Evolutionary conservation across 2,113 vertebrate species (phyloP), one percentile per base, ranked within the genome.

Genomic region (Nettapus auritus): DNA sequence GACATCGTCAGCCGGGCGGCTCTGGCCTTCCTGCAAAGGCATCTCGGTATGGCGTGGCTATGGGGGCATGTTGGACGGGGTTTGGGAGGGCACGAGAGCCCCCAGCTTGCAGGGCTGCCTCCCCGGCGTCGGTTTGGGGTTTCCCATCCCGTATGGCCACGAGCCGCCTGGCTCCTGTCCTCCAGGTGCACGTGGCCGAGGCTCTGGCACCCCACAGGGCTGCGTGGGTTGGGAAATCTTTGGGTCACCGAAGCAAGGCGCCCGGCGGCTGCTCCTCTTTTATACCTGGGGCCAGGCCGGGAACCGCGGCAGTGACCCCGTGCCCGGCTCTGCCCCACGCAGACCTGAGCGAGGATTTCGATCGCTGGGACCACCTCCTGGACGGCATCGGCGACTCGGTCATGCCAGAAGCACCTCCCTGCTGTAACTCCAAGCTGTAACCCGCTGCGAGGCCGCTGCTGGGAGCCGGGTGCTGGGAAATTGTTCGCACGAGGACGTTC

Each of bases 1-100:
- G 69, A 97, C 73, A 94, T 97, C 64, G 95, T 97, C 84, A 97
- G 89, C 76, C 75, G 2, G 57, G 98, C 97, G 1, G 91, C 98
- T 48, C 82, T 98, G 88, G 97, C 97, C 74, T 98, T 98, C 96
- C 96, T 98, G 79, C 97, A 98, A 20, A 98, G 97, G 44, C 98
- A 98, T 48, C 97, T 98, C 2, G 31, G 98, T 98, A 97, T 11
- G 96, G 16, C 7, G 1, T 0, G 5, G 60, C 25, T 7, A 16
- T 11, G 40, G 11, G 83, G 68, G 56, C 21, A 17, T 1, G 1
- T 6, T 42, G 42, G n/a, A 13, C 0, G 2, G 67, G 82, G 67
- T 10, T 3, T 29, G 2, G 78, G 64, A 23, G 74, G 60, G 10
- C 60, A 13, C 0, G 0, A 31, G 56, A 38, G 11, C 21, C 10